Percentiles rank a stretch among this genome's conserved stretches.
Conservation (phyloP, 1,140 invertebrate genomes). For the Steinernema feltiae region DNA sequence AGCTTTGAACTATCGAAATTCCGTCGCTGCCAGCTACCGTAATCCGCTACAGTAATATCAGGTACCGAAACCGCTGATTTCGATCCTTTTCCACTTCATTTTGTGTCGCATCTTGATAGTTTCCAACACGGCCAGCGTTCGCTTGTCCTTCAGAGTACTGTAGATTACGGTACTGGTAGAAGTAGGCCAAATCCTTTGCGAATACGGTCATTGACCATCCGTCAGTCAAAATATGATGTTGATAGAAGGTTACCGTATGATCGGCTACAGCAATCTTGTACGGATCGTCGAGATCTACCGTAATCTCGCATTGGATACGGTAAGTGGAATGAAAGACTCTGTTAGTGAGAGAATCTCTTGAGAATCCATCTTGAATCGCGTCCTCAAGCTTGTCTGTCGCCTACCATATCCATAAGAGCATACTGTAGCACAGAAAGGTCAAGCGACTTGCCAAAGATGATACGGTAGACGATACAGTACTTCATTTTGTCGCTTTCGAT, state of each 20-base stretch:
- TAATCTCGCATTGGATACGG: background rate
- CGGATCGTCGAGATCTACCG: background rate
- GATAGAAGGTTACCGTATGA: conserved; percentile 34
- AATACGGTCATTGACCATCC: conserved; percentile 54
- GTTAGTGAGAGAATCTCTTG: conserved; percentile 42
- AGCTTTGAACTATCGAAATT: background rate
- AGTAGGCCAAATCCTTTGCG: conserved; percentile 37
- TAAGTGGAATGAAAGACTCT: conserved; percentile 25
- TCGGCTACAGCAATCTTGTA: background rate
- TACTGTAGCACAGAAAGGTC: conserved; percentile 4
- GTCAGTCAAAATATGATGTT: conserved; percentile 52
- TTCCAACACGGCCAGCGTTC: too few relatives aligned
- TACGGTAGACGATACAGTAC: conserved; percentile 49
- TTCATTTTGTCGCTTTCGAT: conserved; percentile 25
- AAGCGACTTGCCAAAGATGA: conserved; percentile 26
- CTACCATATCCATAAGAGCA: conserved; percentile 32
- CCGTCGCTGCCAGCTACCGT: background rate
- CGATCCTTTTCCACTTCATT: too few relatives aligned
- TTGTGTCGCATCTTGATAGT: too few relatives aligned
- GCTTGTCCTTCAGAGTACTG: too few relatives aligned
- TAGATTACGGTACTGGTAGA: conserved; percentile 28
- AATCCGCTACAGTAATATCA: background rate
- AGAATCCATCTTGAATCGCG: conserved; percentile 24
- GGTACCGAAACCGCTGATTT: background rate
- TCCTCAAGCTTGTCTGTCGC: conserved; percentile 40